Base-by-base conservation (phyloP, 2,113 vertebrate genomes). In the Terrapene triunguis region DNA sequence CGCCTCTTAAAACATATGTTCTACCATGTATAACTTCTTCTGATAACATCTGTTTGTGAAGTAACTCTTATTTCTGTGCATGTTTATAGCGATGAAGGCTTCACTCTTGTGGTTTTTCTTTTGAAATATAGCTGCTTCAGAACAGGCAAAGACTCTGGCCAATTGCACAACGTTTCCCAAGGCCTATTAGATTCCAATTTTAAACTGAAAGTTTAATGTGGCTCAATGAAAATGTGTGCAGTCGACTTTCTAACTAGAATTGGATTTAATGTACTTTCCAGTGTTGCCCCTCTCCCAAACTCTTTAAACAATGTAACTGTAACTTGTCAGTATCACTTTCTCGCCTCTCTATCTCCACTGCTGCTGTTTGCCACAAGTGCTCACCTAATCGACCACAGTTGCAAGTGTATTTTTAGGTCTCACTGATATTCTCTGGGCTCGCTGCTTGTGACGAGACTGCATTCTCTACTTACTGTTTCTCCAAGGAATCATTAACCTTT, bases 121-220 rank as follows among this genome's bases (percentile, higher is more conserved):
- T 80, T 90, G 54, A 92, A 96, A 89, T 87, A 42, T 62, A 86
- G n/a, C 29, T 74, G 62, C 1, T 82, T 65, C 80, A n/a, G 57
- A 25, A 85, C 54, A 54, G 21, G 12, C 44, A 38, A 81, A 87
- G 76, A 35, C 8, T 79, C 21, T 57, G 82, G 80, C 3, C 24
- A 59, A 11, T 94, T 76, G 47, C 65, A 85, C 65, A 85, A 92
- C n/a, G 5, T 89, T 96, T 93, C 79, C 32, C 25, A 90, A 47
- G 81, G 62, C 4, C 10, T 44, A 62, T 32, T 42, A 32, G 80
- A 57, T 87, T 92, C 80, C 22, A 82, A 53, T 53, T 92, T 95
- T 82, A 82, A 87, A 69, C 82, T 2, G 29, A 81, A 90, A 57
- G 74, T 32, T 69, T 87, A 82, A 16, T 85, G 9, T 10, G 24